phyloP scores from a whole-genome alignment of 2,888 invertebrate species.

The Drosophila tanythrix region DNA sequence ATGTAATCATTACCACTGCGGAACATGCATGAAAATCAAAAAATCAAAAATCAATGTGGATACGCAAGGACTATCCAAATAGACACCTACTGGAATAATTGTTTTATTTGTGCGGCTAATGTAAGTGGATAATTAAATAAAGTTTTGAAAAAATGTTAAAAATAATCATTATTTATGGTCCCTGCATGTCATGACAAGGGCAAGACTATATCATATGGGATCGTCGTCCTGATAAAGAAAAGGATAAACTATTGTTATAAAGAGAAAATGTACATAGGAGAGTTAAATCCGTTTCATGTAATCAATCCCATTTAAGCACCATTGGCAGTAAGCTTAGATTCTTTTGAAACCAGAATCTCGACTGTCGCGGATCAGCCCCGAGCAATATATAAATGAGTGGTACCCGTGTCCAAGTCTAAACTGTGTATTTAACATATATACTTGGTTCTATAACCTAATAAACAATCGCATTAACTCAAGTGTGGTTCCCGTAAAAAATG shows the following conservation, averaged over 20 bases:
- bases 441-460: neutral
- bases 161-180: neutral
- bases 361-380: neutral
- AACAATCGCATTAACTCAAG: neutral
- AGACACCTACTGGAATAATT: conserved; percentile 1
- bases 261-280: neutral
- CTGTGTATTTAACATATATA: neutral
- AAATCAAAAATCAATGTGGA: conserved; percentile 5
- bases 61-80: conserved; percentile 1
- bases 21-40: conserved; percentile 1
- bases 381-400: neutral
- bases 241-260: neutral
- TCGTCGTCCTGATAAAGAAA: neutral
- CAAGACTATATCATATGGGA: neutral
- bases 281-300: neutral
- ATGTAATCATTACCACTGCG: neutral
- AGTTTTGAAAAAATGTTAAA: neutral
- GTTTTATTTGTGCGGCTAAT: conserved; percentile 4
- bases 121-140: conserved; percentile 8
- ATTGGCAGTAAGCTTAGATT: neutral
- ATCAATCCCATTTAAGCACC: neutral
- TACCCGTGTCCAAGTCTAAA: neutral
- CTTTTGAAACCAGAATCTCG: neutral
- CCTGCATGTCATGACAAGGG: neutral
- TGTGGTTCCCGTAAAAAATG: too few species aligned